phyloP scores from a whole-genome alignment of 1,140 invertebrate genomes.

The Rhagoletis pomonella region DNA sequence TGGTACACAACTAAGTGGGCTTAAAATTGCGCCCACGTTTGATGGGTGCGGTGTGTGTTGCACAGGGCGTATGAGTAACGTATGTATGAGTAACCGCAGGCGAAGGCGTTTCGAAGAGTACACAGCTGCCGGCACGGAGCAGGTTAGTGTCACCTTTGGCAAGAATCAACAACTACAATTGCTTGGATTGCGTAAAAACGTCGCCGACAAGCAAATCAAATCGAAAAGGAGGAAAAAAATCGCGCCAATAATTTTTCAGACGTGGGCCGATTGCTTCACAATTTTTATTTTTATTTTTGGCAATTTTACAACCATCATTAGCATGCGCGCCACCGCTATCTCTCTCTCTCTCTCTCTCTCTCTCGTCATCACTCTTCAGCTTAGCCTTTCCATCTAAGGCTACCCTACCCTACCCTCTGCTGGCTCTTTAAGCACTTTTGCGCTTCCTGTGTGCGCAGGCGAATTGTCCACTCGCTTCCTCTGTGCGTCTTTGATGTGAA shows the following conservation, averaged over 20 bases:
- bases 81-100: conserved; percentile 3
- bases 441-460: conserved; percentile 36
- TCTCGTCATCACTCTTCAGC: not conserved
- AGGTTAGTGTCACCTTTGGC: not conserved
- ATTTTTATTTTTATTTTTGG: not conserved
- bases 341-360: not conserved
- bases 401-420: not conserved
- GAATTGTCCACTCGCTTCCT: not conserved
- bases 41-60: not conserved
- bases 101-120: not conserved
- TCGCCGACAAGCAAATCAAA: not conserved
- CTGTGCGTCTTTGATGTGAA: not conserved
- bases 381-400: no score
- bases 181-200: not conserved
- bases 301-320: conserved; percentile 19
- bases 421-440: not conserved
- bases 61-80: conserved; percentile 34
- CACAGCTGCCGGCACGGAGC: no score
- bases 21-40: not conserved
- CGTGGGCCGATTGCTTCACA: conserved; percentile 31
- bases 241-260: not conserved
- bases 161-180: conserved; percentile 6
- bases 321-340: not conserved
- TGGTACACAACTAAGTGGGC: not conserved
- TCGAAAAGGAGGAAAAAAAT: no score